phyloP scores from a whole-genome alignment of 2,797 vertebrate genomes.

The Salarias fasciatus region DNA sequence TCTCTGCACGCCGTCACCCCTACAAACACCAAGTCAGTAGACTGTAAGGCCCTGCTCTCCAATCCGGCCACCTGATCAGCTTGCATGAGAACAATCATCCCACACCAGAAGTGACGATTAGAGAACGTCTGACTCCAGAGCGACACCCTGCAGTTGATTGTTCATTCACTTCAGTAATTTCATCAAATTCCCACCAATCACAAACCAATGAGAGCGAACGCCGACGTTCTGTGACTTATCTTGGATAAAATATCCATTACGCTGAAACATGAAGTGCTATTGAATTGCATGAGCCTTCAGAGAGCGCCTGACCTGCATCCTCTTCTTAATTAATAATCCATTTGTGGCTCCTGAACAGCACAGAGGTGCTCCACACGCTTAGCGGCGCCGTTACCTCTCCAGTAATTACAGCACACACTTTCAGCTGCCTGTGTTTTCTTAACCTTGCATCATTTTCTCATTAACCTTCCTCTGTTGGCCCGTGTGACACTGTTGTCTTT shows the following conservation, averaged over 20 bases:
- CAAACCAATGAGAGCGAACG: background rate
- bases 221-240: background rate
- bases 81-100: conserved; percentile 44
- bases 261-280: background rate
- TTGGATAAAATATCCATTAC: background rate
- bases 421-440: conserved; percentile 17
- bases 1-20: conserved; percentile 62
- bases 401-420: conserved; percentile 43
- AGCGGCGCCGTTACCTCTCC: conserved; percentile 20
- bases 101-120: background rate
- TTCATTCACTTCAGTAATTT: background rate
- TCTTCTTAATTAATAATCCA: conserved; percentile 23
- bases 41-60: background rate
- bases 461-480: conserved; percentile 49
- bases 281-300: conserved; percentile 12
- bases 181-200: conserved; percentile 16
- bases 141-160: too few relatives aligned
- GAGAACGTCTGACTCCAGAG: too few relatives aligned
- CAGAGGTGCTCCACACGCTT: conserved; percentile 22
- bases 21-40: conserved; percentile 80
- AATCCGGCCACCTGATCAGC: conserved; percentile 38
- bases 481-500: conserved; percentile 34
- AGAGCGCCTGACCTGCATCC: conserved; percentile 9
- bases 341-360: conserved; percentile 3
- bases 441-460: conserved; percentile 40